Evolutionary conservation across 2,797 vertebrate genomes (phyloP), one percentile per base, ranked within the genome.

Genomic region (Pangasius krempfi): DNA sequence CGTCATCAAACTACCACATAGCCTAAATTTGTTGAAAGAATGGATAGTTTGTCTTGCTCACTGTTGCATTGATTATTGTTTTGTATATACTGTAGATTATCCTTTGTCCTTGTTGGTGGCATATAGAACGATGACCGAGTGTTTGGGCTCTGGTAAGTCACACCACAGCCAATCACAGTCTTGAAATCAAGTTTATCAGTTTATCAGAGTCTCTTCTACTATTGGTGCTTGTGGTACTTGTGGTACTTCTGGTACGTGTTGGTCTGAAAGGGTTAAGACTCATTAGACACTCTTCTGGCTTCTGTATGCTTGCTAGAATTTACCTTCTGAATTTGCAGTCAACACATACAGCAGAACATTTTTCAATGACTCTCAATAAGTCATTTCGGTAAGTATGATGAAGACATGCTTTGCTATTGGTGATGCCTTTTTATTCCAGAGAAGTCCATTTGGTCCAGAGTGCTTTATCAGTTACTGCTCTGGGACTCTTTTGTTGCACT

Each of bases 401-500:
- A 75, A 44, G 20, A 73, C 13, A 72, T 33, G 8, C 12, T 79
- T 58, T 84, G 47, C 62, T 50, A 37, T 27, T 84, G 33, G 22
- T 85, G 60, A 27, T 44, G 3, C 50, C 56, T 58, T 66, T 52
- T 44, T 56, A 47, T 40, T 56, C 58, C 7, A 50, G 37, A 72
- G 76, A 66, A 72, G 62, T 52, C 76, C 10, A 62, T 78, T 86
- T 84, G 50, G 47, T 80, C 72, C 25, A 44, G 66, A 80, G 7
- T 60, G 76, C 70, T 89, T 58, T 64, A 87, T 78, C 27, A 73
- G 44, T 75, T 37, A 9, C 9, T 47, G 78, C 50, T 60, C 60
- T 62, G 58, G 10, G 56, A 76, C 18, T 20, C 44, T 56, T 88
- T 64, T 84, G 25, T 86, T 54, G 89, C 10, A 66, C 85, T 86